These are phyloP conservation scores for Cydia strobilella DNA, from an alignment of 1,140 invertebrate species.

Conservation along the genomic window DNA sequence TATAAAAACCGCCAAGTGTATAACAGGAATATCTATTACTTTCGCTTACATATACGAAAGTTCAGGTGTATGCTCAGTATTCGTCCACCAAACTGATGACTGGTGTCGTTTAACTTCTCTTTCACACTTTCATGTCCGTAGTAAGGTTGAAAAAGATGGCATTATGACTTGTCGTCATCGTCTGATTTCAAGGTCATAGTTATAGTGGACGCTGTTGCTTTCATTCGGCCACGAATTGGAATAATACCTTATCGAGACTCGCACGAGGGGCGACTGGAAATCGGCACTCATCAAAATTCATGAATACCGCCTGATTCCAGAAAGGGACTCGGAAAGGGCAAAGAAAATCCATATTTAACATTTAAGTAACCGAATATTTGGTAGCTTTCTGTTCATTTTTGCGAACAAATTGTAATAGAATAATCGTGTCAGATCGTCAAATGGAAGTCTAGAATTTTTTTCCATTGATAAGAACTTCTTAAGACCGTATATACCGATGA, in stretches of 20 bases:
- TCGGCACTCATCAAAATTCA: conserved; percentile 54
- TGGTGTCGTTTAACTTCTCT: background rate
- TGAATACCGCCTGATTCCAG: conserved; percentile 40
- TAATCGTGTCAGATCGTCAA: background rate
- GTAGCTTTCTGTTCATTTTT: conserved; percentile 5
- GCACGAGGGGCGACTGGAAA: conserved; percentile 37
- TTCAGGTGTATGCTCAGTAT: no score
- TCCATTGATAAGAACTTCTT: background rate
- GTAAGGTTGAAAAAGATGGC: background rate
- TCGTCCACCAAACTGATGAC: no score
- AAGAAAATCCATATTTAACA: conserved; percentile 27
- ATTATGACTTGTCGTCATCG: background rate
- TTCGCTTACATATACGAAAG: background rate
- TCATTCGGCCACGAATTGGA: background rate
- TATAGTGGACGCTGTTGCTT: background rate
- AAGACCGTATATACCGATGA: no score
- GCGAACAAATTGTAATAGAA: conserved; percentile 9
- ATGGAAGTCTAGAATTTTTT: background rate
- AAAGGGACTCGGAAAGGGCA: conserved; percentile 22
- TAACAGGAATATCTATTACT: conserved; percentile 8
- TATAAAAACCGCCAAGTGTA: conserved; percentile 4
- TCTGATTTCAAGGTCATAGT: background rate
- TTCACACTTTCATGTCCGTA: background rate
- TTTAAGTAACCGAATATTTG: conserved; percentile 29
- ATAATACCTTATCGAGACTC: conserved; percentile 13